A percentile compares a stretch with the other conserved stretches of the same genome.
These are phyloP conservation scores for Acanthococcus lagerstroemiae DNA, from an alignment of 2,888 invertebrate species.

Conservation along the genomic window DNA sequence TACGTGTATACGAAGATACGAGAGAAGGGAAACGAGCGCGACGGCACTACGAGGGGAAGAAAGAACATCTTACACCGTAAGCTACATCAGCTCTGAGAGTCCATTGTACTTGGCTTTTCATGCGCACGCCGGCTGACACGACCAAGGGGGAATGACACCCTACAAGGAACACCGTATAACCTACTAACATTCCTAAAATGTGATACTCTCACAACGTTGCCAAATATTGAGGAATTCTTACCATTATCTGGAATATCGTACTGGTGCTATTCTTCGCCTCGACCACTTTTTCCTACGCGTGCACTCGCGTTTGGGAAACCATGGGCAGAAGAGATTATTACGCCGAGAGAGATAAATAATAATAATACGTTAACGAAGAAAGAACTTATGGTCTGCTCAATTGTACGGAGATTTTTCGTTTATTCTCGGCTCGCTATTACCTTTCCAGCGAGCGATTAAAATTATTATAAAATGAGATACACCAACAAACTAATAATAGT, in stretches of 20 bases:
- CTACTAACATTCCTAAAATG: constrained; percentile 23
- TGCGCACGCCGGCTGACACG: constrained; percentile 19
- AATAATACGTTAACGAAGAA: too few species aligned
- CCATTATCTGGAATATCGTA: background rate
- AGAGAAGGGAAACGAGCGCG: background rate
- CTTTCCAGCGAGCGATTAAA: too few species aligned
- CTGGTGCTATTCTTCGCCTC: background rate
- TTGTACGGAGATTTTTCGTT: too few species aligned
- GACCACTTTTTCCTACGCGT: background rate
- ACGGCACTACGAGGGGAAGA: constrained; percentile 3
- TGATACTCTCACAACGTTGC: constrained; percentile 16
- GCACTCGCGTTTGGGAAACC: background rate
- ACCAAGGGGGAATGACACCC: constrained; percentile 26
- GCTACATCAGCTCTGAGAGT: background rate
- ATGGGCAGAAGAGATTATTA: background rate
- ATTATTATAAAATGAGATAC: too few species aligned
- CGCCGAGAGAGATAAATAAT: too few species aligned
- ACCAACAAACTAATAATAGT: too few species aligned
- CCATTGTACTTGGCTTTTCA: constrained; percentile 1
- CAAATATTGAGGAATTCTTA: background rate
- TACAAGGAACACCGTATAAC: constrained; percentile 23
- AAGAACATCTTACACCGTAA: constrained; percentile 3
- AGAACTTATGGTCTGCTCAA: too few species aligned
- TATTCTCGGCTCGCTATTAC: too few species aligned
- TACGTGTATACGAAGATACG: background rate